Percentiles rank a stretch among this genome's conserved stretches.
Conservation (phyloP, 2,888 invertebrate genomes). For the Agrypnus murinus region DNA sequence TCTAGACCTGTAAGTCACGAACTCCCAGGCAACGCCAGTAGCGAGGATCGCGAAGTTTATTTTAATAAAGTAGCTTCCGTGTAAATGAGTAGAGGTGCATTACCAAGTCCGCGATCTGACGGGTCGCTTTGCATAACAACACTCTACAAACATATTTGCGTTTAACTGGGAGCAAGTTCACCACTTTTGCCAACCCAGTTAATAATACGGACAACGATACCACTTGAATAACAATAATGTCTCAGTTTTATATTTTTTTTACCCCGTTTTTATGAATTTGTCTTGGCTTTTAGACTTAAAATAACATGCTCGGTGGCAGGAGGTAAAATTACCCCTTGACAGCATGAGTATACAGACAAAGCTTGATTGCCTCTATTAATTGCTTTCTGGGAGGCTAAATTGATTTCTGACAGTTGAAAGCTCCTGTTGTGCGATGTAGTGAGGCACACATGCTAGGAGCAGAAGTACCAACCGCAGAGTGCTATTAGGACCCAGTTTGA, state of each 20-base stretch:
- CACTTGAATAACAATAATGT: conserved; percentile 41
- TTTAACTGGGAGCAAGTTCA: conserved; percentile 43
- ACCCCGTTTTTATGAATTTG: conserved; percentile 1
- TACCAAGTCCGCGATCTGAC: conserved; percentile 43
- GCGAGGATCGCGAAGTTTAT: conserved; percentile 46
- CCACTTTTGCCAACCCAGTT: conserved; percentile 38
- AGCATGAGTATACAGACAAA: conserved; percentile 42
- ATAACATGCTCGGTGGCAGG: not conserved
- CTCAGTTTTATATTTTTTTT: conserved; percentile 14
- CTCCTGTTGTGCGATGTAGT: conserved; percentile 53
- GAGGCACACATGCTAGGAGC: conserved; percentile 52
- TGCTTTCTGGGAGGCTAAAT: conserved; percentile 56
- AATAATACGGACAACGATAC: conserved; percentile 45
- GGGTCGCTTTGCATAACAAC: conserved; percentile 48
- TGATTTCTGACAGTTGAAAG: conserved; percentile 58
- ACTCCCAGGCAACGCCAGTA: conserved; percentile 31
- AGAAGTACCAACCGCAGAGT: conserved; percentile 54
- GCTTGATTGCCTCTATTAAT: conserved; percentile 57
- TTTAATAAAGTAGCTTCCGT: conserved; percentile 51
- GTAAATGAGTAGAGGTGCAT: conserved; percentile 48
- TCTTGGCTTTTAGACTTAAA: conserved; percentile 13
- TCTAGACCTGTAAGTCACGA: conserved; percentile 43
- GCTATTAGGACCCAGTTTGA: conserved; percentile 55
- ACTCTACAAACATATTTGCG: conserved; percentile 47
- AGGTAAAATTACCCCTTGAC: conserved; percentile 8